These are phyloP conservation scores for Amniataba percoides DNA, from an alignment of 2,797 vertebrate genomes.

Conservation along the genomic window DNA sequence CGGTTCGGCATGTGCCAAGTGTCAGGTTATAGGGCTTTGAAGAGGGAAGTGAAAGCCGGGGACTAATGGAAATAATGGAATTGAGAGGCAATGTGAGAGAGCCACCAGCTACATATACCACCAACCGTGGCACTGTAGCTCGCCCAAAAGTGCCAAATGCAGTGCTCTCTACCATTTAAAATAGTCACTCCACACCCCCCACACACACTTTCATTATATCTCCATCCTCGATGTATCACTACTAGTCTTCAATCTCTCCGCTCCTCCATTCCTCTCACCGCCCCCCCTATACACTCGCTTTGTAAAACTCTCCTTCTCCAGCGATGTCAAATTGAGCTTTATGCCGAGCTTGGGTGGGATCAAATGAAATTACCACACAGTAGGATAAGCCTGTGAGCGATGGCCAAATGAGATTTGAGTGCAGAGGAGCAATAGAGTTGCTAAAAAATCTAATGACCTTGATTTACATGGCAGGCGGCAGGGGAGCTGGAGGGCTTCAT, in stretches of 20 bases:
- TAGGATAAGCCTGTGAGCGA: slow-evolving; percentile 52
- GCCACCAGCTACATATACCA: slow-evolving; percentile 19
- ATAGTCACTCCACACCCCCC: slow-evolving; percentile 17
- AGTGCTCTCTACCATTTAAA: slow-evolving; percentile 24
- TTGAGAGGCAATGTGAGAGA: slow-evolving; percentile 28
- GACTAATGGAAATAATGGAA: slow-evolving; percentile 51
- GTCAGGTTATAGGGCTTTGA: slow-evolving; percentile 27
- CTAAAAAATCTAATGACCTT: slow-evolving; percentile 58
- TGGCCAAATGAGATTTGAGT: slow-evolving; percentile 70
- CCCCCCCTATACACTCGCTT: slow-evolving; percentile 4
- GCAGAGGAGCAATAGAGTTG: slow-evolving; percentile 54
- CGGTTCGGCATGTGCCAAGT: not conserved
- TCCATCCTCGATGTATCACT: slow-evolving; percentile 11
- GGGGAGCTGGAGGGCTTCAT: slow-evolving; percentile 15
- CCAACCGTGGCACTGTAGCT: not conserved
- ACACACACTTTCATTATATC: slow-evolving; percentile 39
- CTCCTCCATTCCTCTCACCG: slow-evolving; percentile 40
- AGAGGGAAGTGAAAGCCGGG: slow-evolving; percentile 40
- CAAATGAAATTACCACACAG: slow-evolving; percentile 70
- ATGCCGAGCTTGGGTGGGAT: slow-evolving; percentile 46
- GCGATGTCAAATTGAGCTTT: slow-evolving; percentile 37
- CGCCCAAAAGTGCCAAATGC: slow-evolving; percentile 33
- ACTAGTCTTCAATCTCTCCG: slow-evolving; percentile 27
- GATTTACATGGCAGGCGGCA: slow-evolving; percentile 58
- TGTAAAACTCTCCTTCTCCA: slow-evolving; percentile 33